Conservation (phyloP, 2,113 vertebrate genomes). For the Potamarius usumacintae region DNA sequence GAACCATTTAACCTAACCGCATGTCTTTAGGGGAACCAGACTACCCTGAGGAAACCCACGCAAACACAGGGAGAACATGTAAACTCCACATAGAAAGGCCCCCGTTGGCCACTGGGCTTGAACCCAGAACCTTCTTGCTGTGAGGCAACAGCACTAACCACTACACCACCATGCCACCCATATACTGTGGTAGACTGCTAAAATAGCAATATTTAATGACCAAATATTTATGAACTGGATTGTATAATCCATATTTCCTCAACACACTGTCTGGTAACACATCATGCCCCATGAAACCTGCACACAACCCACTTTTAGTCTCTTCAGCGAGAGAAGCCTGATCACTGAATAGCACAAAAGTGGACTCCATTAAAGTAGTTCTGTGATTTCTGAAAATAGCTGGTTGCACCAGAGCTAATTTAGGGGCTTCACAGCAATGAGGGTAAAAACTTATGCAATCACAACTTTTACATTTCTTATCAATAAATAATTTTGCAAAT, state of each 20-base stretch:
- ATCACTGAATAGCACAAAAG: slow-evolving; percentile 2
- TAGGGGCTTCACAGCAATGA: neutral
- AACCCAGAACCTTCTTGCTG: too few species aligned
- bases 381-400: neutral
- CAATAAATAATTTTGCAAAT: neutral
- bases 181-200: neutral
- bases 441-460: neutral
- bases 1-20: too few species aligned
- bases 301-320: neutral
- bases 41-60: too few species aligned
- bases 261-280: neutral
- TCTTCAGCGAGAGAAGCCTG: neutral
- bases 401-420: neutral
- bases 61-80: too few species aligned
- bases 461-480: neutral
- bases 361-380: neutral
- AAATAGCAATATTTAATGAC: neutral
- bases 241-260: neutral
- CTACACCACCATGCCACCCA: too few species aligned
- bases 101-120: too few species aligned
- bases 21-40: too few species aligned
- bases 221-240: neutral
- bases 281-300: neutral
- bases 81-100: too few species aligned
- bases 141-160: too few species aligned